A percentile compares a stretch with the other conserved stretches of the same genome.
Evolutionary conservation across 2,888 invertebrate genomes (phyloP).

Genomic region (Willowsia nigromaculata): DNA sequence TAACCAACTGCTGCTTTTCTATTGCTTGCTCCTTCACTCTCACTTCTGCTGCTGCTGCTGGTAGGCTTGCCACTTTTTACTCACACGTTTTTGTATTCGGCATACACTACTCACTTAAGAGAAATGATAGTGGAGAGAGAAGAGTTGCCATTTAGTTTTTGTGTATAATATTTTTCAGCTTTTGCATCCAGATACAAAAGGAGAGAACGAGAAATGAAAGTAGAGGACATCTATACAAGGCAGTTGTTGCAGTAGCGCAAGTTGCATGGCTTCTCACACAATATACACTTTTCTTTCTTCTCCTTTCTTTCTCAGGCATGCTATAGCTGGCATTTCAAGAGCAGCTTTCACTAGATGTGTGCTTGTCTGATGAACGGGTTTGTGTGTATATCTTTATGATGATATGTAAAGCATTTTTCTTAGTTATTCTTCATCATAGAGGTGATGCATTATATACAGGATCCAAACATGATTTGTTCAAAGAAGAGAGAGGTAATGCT

Average conservation of each 20-base stretch:
- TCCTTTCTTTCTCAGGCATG: neutral
- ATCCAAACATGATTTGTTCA: slow-evolving; percentile 63
- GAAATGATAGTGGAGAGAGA: slow-evolving; percentile 30
- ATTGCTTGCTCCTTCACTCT: neutral
- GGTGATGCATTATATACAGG: slow-evolving; percentile 16
- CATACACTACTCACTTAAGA: slow-evolving; percentile 4
- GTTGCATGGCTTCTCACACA: slow-evolving; percentile 13
- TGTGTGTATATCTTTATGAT: slow-evolving; percentile 28
- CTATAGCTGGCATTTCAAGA: neutral
- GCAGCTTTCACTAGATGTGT: slow-evolving; percentile 31
- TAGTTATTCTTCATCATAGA: neutral
- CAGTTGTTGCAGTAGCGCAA: slow-evolving; percentile 26
- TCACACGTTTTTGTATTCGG: slow-evolving; percentile 16
- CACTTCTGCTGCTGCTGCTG: neutral
- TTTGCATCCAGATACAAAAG: slow-evolving; percentile 28
- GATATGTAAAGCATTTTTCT: neutral
- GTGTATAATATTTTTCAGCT: slow-evolving; percentile 39
- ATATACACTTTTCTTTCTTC: neutral
- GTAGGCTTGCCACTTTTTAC: neutral
- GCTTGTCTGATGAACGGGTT: neutral
- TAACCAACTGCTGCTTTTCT: slow-evolving; percentile 58
- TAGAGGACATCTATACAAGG: neutral
- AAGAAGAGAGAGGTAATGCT: slow-evolving; percentile 59
- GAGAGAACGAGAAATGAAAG: neutral
- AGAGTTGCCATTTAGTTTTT: slow-evolving; percentile 20